Evolutionary conservation across 2,888 invertebrate species (phyloP), one percentile per base, ranked within the genome.

Genomic region (Eristalis intricaria): DNA sequence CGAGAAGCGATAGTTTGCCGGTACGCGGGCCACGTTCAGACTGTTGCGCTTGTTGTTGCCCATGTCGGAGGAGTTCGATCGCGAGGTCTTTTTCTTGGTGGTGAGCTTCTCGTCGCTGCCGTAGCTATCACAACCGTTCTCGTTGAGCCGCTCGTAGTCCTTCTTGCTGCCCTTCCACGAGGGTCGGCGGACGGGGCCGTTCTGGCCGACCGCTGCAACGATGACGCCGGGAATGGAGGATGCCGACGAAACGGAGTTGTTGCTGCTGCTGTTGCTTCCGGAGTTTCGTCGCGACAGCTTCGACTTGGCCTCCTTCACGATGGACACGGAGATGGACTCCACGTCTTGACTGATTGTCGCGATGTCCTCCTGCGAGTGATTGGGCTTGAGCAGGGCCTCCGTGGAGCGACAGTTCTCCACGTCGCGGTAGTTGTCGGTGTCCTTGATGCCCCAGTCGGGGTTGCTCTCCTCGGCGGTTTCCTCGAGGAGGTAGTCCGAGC

Each of bases 1-100:
- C 58, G 96, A 96, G 91, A 95, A 95, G 86, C 96, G 94, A 91
- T 95, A 95, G 84, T 94, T 94, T 61, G 90, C 91, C 89, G 90
- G 79, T 11, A 80, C 69, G 19, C 89, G 88, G 61, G 89, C 80
- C 15, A 83, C 82, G 73, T 86, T 89, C 15, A 89, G 70, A 56
- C 81, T 90, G 40, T 89, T 89, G 26, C 90, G 83, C 58, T 89
- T 89, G 26, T 80, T 85, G n/a, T 74, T 86, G n/a, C 90, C 89
- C 86, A 60, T 63, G 29, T 81, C 84, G n/a, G 89, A 71, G 61
- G 88, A 89, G 73, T 89, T 90, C n/a, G 90, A 89, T 66, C 90
- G 89, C 4, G 90, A 90, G 4, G 89, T 66, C 2, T 90, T 91
- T 32, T 90, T 84, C 4, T 89, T 60, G 82, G 90, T 60, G 82